Evolutionary conservation across 2,888 invertebrate species (phyloP).

Genomic region (Enoplolaimus lenunculus): DNA sequence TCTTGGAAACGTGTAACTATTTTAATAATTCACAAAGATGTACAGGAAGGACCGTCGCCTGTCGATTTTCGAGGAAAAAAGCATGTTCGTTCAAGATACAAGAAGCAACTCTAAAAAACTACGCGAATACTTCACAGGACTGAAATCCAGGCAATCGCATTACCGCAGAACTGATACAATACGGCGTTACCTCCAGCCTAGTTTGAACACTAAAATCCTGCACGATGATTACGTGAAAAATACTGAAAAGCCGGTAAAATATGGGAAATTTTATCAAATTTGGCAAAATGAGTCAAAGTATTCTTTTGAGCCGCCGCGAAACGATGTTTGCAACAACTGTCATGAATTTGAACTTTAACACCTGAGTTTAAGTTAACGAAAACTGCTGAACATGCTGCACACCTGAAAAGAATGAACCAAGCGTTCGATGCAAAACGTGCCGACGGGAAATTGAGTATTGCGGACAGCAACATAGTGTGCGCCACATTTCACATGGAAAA

Average conservation of each 20-base stretch:
- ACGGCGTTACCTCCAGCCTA: background rate
- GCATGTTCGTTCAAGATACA: no score
- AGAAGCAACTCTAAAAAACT: no score
- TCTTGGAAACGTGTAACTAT: background rate
- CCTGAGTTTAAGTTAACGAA: no score
- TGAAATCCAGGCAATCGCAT: no score
- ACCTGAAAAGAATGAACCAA: background rate
- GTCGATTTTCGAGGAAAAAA: background rate
- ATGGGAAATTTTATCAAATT: background rate
- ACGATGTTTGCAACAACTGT: background rate
- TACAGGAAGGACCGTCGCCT: background rate
- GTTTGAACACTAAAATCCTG: background rate
- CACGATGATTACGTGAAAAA: background rate
- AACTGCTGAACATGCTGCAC: no score
- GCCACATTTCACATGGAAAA: constrained; percentile 13
- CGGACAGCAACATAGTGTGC: background rate
- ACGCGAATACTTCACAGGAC: no score
- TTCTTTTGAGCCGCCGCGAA: background rate
- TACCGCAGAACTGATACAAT: background rate
- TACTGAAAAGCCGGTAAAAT: background rate
- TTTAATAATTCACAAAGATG: background rate
- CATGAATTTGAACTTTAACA: background rate
- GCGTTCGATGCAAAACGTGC: background rate
- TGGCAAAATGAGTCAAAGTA: background rate
- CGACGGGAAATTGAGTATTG: background rate